Conservation (phyloP, 1,140 invertebrate species). For the Nomia melanderi region DNA sequence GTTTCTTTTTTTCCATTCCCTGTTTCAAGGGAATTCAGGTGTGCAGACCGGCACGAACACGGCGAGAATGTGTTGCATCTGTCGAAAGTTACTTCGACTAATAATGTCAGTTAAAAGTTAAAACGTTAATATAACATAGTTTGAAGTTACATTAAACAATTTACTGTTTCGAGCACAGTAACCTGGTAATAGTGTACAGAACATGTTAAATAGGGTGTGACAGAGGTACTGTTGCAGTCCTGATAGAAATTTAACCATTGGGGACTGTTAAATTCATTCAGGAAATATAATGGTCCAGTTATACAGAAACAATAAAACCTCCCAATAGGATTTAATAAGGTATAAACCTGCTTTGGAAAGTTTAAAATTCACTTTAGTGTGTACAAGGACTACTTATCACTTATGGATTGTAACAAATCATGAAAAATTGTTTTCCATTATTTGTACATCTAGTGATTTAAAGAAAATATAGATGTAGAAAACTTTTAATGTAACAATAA, state of each 20-base stretch:
- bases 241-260: not conserved
- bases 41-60: no score
- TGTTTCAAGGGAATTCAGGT: no score
- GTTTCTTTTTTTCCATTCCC: no score
- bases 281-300: not conserved
- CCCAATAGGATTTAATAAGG: not conserved
- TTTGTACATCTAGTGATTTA: no score
- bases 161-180: not conserved
- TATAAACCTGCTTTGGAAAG: not conserved
- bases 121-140: not conserved
- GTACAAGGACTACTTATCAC: no score
- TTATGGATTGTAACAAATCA: no score
- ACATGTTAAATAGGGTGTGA: constrained; percentile 3
- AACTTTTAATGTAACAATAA: no score
- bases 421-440: no score
- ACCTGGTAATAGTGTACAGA: not conserved
- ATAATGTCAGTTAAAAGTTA: not conserved
- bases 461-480: no score
- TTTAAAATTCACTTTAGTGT: no score
- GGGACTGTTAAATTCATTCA: not conserved
- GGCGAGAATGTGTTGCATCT: not conserved
- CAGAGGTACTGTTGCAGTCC: not conserved
- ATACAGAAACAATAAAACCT: not conserved
- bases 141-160: not conserved
- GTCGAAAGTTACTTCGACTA: not conserved